A percentile compares a stretch with the other conserved stretches of the same genome.
Evolutionary conservation across 1,140 invertebrate genomes (phyloP).

Genomic region (Macrobrachium nipponense): DNA sequence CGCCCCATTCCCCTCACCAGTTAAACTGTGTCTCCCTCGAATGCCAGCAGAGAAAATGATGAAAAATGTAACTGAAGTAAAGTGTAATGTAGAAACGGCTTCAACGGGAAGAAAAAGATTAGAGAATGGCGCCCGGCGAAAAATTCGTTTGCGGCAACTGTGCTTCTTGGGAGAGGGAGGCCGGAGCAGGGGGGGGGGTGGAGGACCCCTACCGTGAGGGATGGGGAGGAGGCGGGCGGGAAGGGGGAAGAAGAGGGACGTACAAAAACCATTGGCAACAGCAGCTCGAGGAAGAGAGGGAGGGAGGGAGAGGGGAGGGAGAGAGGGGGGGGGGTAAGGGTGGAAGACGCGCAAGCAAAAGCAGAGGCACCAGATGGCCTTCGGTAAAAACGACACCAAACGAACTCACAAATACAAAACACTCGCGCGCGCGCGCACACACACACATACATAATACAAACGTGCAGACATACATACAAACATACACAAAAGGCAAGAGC

Average conservation of each 20-base stretch:
- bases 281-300: background rate
- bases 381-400: background rate
- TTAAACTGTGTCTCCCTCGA: too few species aligned
- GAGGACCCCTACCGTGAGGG: background rate
- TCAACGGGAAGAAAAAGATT: background rate
- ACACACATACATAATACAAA: too few species aligned
- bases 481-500: too few species aligned
- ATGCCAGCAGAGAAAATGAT: too few species aligned
- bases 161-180: background rate
- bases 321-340: background rate
- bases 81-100: background rate
- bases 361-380: background rate
- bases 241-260: background rate
- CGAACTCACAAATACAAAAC: too few species aligned
- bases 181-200: too few species aligned
- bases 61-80: too few species aligned
- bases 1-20: too few species aligned
- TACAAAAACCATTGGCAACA: background rate
- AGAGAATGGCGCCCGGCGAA: background rate
- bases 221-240: background rate
- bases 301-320: background rate
- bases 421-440: too few species aligned
- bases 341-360: background rate
- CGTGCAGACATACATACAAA: too few species aligned
- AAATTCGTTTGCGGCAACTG: slow-evolving; percentile 13